Evolutionary conservation across 2,888 invertebrate genomes (phyloP).

Genomic region (Agriopis leucophaearia): DNA sequence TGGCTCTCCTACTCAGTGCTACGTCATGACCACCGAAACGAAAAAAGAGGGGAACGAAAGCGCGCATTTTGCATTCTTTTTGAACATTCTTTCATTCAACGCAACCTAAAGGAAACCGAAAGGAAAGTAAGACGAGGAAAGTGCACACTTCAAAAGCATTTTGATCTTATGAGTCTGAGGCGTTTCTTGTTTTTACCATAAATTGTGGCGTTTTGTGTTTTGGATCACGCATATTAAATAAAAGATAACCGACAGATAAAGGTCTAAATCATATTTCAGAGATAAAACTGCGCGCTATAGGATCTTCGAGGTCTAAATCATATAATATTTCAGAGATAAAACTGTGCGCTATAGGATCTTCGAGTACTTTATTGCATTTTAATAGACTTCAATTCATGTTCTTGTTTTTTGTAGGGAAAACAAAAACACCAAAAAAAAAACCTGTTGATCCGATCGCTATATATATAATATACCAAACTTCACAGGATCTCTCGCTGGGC

Average conservation of each 20-base stretch:
- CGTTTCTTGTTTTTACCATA: neutral
- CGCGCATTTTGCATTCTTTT: constrained; percentile 48
- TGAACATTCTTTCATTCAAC: constrained; percentile 47
- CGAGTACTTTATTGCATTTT: no score
- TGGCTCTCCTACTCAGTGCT: constrained; percentile 16
- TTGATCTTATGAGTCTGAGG: constrained; percentile 37
- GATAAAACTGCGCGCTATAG: no score
- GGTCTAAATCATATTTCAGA: no score
- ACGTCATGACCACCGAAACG: constrained; percentile 45
- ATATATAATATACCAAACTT: no score
- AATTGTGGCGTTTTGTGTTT: neutral
- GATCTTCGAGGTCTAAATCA: no score
- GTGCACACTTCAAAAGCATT: constrained; percentile 45
- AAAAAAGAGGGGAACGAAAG: constrained; percentile 44
- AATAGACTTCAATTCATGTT: no score
- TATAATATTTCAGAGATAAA: no score
- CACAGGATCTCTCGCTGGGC: no score
- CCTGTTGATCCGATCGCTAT: no score
- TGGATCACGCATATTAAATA: neutral
- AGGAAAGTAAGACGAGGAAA: constrained; percentile 32
- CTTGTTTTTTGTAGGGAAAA: no score
- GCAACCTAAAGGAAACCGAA: constrained; percentile 42
- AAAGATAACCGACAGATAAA: neutral
- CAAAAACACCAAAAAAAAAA: no score
- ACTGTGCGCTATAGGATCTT: no score